A percentile compares a stretch with the other conserved stretches of the same genome.
These are phyloP conservation scores for Achroia grisella DNA, from an alignment of 1,140 invertebrate species.

Conservation along the genomic window DNA sequence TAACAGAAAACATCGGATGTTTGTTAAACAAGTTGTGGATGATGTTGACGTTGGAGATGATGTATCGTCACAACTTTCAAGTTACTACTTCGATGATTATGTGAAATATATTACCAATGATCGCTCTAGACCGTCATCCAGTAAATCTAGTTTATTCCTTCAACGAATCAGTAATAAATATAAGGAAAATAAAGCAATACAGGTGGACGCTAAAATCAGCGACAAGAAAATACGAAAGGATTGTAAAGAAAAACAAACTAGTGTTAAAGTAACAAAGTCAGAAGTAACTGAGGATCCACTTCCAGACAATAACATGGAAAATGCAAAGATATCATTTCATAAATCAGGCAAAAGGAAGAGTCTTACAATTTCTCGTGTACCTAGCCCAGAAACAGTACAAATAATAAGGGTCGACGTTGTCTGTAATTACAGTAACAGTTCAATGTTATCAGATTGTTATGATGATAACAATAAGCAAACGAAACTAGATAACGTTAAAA, in stretches of 20 bases:
- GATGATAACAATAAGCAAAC: slow-evolving; percentile 32
- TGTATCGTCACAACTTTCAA: slow-evolving; percentile 34
- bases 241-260: slow-evolving; percentile 10
- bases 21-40: slow-evolving; percentile 49
- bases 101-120: slow-evolving; percentile 45
- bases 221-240: slow-evolving; percentile 18
- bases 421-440: slow-evolving; percentile 41
- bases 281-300: slow-evolving; percentile 9
- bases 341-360: slow-evolving; percentile 63
- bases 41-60: slow-evolving; percentile 29
- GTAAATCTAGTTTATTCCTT: slow-evolving; percentile 38
- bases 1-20: slow-evolving; percentile 52
- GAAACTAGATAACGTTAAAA: slow-evolving; percentile 6
- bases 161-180: slow-evolving; percentile 10
- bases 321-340: slow-evolving; percentile 45
- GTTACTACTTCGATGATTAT: slow-evolving; percentile 55
- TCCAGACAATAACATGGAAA: slow-evolving; percentile 18
- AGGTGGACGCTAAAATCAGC: slow-evolving; percentile 19
- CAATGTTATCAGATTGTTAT: slow-evolving; percentile 34
- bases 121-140: slow-evolving; percentile 35
- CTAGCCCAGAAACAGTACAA: slow-evolving; percentile 65
- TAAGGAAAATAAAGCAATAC: slow-evolving; percentile 30
- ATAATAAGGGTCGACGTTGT: slow-evolving; percentile 67
- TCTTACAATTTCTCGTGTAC: slow-evolving; percentile 58
- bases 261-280: slow-evolving; percentile 1